Base-by-base conservation (phyloP, 2,797 vertebrate genomes). In the Leptoclinus maculatus region DNA sequence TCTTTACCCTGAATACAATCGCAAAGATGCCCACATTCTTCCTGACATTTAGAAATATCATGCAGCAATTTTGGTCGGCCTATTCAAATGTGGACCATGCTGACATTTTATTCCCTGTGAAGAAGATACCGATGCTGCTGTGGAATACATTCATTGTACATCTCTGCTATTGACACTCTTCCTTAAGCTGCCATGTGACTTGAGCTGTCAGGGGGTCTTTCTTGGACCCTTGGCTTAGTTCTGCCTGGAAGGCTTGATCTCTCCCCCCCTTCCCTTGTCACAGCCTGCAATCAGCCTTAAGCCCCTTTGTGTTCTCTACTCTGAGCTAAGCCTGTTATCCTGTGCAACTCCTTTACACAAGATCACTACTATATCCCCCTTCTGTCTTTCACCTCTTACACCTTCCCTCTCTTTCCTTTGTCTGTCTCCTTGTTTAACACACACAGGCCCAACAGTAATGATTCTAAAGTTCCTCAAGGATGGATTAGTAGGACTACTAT, bases 281-380 rank as follows among this genome's bases (percentile, higher is more conserved):
- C 87, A 92, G 85, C 78, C 76, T 82, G 82, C 89, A 91, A 91
- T 93, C 92, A 90, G 85, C 82, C 76, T 34, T 88, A 89, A 93
- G 88, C 91, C 88, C 83, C 79, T 89, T 89, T 91, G 90, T 93
- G 88, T 92, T 92, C 89, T 89, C 88, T 76, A 82, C 88, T 87
- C 71, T 74, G 82, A 89, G 84, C 85, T 92, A 88, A 94, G 89
- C 90, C 85, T 87, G 87, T 92, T 93, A 93, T 93, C 84, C 88
- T 85, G 73, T 87, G 87, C 79, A 86, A 83, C 85, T 90, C 76
- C 85, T 86, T 89, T 88, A 89, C 82, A 85, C 80, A 85, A 82
- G 83, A 88, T 89, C 84, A 83, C 85, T 64, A 59, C 82, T 73
- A 69, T 65, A 87, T 82, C 76, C 74, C 59, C 49, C 25, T 53